Conservation (phyloP, 1,140 invertebrate species). For the Drosophila nannoptera region DNA sequence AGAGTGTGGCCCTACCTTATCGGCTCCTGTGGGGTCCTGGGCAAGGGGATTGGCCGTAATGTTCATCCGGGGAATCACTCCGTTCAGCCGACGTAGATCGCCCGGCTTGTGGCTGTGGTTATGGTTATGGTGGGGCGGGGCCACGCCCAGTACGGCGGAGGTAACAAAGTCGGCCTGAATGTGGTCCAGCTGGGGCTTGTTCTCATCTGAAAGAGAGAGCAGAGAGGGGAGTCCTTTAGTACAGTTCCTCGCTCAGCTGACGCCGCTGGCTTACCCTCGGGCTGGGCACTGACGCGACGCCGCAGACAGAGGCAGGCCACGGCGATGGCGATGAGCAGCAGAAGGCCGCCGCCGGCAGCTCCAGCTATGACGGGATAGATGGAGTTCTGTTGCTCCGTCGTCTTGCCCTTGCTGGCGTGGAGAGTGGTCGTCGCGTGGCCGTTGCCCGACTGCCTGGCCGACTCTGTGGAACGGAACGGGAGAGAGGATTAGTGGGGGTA, state of each 20-base stretch:
- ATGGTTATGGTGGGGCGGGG: conserved; percentile 21
- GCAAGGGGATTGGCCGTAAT: conserved; percentile 86
- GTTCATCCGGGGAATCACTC: conserved; percentile 83
- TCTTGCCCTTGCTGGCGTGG: conserved; percentile 54
- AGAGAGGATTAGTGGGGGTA: too few relatives aligned
- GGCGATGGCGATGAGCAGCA: conserved; percentile 65
- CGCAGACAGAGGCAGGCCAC: conserved; percentile 78
- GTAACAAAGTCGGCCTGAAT: conserved; percentile 81
- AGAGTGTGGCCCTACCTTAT: conserved; percentile 70
- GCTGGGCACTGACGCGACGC: conserved; percentile 79
- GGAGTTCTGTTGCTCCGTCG: conserved; percentile 57
- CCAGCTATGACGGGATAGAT: conserved; percentile 72
- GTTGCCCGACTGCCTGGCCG: too few relatives aligned
- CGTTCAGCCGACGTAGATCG: conserved; percentile 80
- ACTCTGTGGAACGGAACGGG: conserved; percentile 50
- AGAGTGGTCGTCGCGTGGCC: too few relatives aligned
- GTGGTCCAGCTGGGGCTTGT: conserved; percentile 78
- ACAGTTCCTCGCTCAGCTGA: neutral
- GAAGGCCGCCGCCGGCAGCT: conserved; percentile 59
- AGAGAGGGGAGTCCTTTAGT: neutral
- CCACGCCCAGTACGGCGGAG: conserved; percentile 63
- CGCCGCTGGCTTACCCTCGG: conserved; percentile 78
- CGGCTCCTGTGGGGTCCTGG: conserved; percentile 79
- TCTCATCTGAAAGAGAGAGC: conserved; percentile 58
- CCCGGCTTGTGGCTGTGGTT: conserved; percentile 57